Percentiles rank a stretch among this genome's conserved stretches.
These are phyloP conservation scores for Eulacestoma nigropectus DNA, from an alignment of 2,113 vertebrate species.

Conservation along the genomic window DNA sequence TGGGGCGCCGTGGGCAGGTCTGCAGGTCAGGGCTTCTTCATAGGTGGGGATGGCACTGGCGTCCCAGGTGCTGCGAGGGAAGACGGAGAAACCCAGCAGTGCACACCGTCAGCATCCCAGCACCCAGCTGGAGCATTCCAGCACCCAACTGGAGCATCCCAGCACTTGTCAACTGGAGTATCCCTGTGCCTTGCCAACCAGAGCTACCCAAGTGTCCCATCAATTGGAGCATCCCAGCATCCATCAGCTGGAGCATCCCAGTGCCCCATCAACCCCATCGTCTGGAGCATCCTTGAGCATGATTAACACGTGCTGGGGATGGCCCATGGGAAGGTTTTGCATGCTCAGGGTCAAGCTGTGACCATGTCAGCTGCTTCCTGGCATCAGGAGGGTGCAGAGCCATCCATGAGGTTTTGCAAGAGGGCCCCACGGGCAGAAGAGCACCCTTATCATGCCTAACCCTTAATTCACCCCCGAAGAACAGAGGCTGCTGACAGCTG, in stretches of 20 bases:
- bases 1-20: not conserved
- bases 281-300: not conserved
- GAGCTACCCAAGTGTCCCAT: not conserved
- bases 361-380: fast-evolving
- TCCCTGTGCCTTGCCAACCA: not conserved
- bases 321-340: not conserved
- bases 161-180: not conserved
- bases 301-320: fast-evolving
- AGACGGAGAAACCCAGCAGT: not conserved
- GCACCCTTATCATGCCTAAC: not conserved
- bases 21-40: constrained; percentile 57
- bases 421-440: not conserved
- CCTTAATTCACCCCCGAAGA: not conserved
- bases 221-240: not conserved
- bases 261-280: not conserved
- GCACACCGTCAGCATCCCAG: fast-evolving
- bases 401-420: not conserved
- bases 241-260: not conserved
- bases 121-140: not conserved
- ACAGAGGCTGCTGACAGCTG: not conserved
- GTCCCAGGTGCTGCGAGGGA: constrained; percentile 14
- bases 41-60: constrained; percentile 54
- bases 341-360: not conserved
- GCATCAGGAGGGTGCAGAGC: not conserved
- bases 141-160: not conserved